Evolutionary conservation across 2,113 vertebrate genomes (phyloP).

Genomic region (Bos indicus): DNA sequence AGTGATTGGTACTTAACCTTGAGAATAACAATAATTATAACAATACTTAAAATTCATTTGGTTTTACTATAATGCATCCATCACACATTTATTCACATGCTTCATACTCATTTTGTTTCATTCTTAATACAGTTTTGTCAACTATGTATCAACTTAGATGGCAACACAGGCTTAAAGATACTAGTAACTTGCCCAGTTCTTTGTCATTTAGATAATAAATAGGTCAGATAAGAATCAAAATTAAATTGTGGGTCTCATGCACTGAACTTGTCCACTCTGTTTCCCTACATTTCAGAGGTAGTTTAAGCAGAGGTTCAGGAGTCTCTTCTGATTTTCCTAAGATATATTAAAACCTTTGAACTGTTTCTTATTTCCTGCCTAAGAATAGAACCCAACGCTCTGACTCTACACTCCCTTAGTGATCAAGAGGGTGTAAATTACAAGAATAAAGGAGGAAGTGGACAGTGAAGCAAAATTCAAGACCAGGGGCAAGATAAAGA

Average conservation of each 20-base stretch:
- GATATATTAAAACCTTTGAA: neutral
- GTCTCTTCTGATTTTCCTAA: neutral
- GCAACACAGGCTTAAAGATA: neutral
- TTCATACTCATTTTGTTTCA: neutral
- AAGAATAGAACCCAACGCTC: neutral
- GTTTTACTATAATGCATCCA: neutral
- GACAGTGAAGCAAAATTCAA: neutral
- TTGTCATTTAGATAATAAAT: neutral
- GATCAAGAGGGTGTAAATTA: neutral
- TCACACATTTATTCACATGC: neutral
- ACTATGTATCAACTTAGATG: neutral
- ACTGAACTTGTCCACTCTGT: neutral
- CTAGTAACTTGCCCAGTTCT: neutral
- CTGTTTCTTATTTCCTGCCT: neutral
- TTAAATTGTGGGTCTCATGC: neutral
- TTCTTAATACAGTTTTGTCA: neutral
- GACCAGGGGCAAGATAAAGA: neutral
- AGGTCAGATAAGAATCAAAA: neutral
- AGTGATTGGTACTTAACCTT: neutral
- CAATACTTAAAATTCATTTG: neutral
- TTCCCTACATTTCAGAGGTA: neutral
- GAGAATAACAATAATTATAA: neutral
- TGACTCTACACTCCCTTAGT: neutral
- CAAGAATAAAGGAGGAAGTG: neutral
- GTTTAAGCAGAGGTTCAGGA: neutral